Percentiles rank a stretch among this genome's conserved stretches.
Conservation (phyloP, 1,140 invertebrate species). For the Anthonomus grandis region DNA sequence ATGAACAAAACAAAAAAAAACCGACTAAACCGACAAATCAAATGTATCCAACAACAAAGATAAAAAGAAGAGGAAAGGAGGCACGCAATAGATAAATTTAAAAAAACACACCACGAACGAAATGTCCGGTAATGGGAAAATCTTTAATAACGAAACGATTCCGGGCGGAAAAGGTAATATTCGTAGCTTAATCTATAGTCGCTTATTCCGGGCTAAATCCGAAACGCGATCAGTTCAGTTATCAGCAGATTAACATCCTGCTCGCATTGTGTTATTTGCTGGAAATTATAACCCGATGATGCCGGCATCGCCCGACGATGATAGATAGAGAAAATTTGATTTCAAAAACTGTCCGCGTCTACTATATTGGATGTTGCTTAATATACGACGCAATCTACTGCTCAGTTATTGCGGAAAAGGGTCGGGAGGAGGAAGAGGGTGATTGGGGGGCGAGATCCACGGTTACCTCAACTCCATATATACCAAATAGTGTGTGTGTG, state of each 20-base stretch:
- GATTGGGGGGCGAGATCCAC: not conserved
- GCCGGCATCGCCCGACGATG: conserved; percentile 39
- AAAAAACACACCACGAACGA: no score
- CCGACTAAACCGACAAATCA: no score
- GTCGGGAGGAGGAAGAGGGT: not conserved
- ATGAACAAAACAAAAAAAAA: no score
- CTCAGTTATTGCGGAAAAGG: conserved; percentile 42
- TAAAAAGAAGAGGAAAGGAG: no score
- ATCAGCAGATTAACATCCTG: conserved; percentile 49
- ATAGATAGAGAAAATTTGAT: conserved; percentile 51
- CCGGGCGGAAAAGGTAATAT: conserved; percentile 10
- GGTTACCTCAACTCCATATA: conserved; percentile 12
- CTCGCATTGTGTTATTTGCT: conserved; percentile 49
- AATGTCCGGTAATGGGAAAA: no score
- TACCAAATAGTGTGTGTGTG: not conserved
- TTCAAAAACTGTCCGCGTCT: conserved; percentile 50
- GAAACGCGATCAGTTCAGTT: conserved; percentile 44
- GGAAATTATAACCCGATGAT: conserved; percentile 45
- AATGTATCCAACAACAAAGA: no score
- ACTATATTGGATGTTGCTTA: conserved; percentile 50
- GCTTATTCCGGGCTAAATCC: conserved; percentile 38
- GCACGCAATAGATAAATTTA: no score
- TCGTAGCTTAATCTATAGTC: conserved; percentile 14
- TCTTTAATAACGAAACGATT: conserved; percentile 21
- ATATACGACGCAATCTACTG: conserved; percentile 49